Percentiles rank a stretch among this genome's conserved stretches.
Conservation (phyloP, 2,797 vertebrate species). For the Emydoidea blandingii region DNA sequence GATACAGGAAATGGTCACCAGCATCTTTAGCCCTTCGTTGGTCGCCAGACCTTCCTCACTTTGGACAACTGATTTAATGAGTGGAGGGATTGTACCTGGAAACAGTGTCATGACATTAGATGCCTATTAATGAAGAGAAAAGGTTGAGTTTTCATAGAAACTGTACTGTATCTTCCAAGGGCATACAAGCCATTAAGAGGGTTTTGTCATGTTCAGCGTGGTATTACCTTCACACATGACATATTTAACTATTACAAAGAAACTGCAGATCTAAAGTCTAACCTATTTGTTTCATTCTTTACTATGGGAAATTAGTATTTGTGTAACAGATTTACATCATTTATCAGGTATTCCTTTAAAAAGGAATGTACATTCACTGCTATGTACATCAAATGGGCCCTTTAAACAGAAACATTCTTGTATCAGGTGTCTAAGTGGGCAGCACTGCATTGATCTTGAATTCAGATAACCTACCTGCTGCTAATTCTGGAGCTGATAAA, state of each 20-base stretch:
- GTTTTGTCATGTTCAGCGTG: background rate
- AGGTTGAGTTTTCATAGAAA: slow-evolving; percentile 30
- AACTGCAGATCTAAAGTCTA: background rate
- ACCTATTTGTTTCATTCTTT: background rate
- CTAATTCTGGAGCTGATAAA: background rate
- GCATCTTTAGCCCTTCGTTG: slow-evolving; percentile 97
- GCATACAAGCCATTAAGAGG: background rate
- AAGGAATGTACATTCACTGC: background rate
- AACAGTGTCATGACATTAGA: slow-evolving; percentile 77
- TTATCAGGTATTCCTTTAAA: background rate
- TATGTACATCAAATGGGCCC: background rate
- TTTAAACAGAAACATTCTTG: background rate
- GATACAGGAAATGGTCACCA: slow-evolving; percentile 97
- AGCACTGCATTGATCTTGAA: slow-evolving; percentile 11
- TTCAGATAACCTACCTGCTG: slow-evolving; percentile 18
- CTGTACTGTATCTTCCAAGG: background rate
- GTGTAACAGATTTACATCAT: background rate
- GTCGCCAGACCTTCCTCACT: slow-evolving; percentile 93
- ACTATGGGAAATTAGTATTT: background rate
- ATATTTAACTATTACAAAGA: background rate
- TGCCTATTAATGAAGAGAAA: slow-evolving; percentile 52
- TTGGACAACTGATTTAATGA: slow-evolving; percentile 93
- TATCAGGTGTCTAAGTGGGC: background rate
- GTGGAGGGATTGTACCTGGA: slow-evolving; percentile 96
- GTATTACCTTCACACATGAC: background rate